A percentile compares a stretch with the other conserved stretches of the same genome.
phyloP scores from a whole-genome alignment of 2,888 invertebrate species.

The Mythimna vitellina region DNA sequence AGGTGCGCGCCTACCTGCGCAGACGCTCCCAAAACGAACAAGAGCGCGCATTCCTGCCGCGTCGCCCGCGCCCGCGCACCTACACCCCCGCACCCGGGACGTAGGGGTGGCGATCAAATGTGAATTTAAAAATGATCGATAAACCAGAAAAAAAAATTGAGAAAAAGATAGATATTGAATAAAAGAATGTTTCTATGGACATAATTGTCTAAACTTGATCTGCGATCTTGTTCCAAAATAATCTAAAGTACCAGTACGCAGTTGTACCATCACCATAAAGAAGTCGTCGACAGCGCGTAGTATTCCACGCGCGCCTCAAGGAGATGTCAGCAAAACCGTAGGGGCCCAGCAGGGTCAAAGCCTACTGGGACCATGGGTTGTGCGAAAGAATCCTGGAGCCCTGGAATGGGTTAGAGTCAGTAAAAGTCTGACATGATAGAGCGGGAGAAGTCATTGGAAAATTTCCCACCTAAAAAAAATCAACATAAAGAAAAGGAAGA shows the following conservation, averaged over 20 bases:
- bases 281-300: too few relatives aligned
- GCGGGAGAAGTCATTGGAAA: too few relatives aligned
- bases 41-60: constrained; percentile 88
- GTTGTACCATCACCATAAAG: not conserved
- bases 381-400: too few relatives aligned
- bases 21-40: constrained; percentile 90
- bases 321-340: too few relatives aligned
- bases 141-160: not conserved
- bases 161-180: not conserved
- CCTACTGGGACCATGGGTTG: too few relatives aligned
- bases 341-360: too few relatives aligned
- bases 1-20: constrained; percentile 87
- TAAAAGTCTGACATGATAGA: too few relatives aligned
- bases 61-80: constrained; percentile 77
- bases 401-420: too few relatives aligned
- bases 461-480: too few relatives aligned
- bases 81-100: constrained; percentile 63
- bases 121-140: not conserved
- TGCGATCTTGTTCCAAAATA: not conserved
- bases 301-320: too few relatives aligned
- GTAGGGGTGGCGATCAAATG: constrained; percentile 71
- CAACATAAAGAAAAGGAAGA: too few relatives aligned
- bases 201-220: too few relatives aligned
- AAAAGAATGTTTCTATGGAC: not conserved
- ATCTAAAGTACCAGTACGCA: not conserved